Evolutionary conservation across 2,888 invertebrate genomes (phyloP), one percentile per base, ranked within the genome.

Genomic region (Philhelius pedissequus): DNA sequence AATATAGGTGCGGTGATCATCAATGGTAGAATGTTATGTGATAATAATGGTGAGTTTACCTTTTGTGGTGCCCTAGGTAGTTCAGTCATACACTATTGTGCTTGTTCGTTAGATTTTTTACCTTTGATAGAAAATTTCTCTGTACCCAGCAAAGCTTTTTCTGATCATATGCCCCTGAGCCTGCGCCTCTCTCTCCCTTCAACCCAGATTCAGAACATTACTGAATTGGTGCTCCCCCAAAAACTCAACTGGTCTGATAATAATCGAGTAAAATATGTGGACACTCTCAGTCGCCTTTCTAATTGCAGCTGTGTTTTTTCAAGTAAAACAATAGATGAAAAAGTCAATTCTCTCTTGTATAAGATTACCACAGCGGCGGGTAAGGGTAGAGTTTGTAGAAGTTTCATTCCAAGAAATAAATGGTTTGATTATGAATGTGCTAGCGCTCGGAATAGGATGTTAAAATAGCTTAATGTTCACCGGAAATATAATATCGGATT

Each of bases 331-430:
- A 50, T 50, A 3, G 50, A 50, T 1, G 50, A 50, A 25, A 50
- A 50, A 27, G 6, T 27, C 8, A 27, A n/a, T 6, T 2, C 25
- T 27, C 27, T 50, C 0, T 3, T 27, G 25, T 8, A 50, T 8
- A 50, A 50, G 50, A 50, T 50, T 3, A 50, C 20, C 13, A n/a
- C 25, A 20, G 6, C 50, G 2, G 50, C 50, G 3, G 27, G 27
- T 48, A 50, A 27, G 45, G 15, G 25, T 22, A 13, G n/a, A n/a
- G 13, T 4, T 22, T 6, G 43, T 22, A 68, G 30, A 27, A 22
- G n/a, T 50, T 68, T 68, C 18, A 35, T 40, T 27, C 68, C 50
- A 27, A 64, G 32, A 30, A 68, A 50, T 11, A 38, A 22, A 48
- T 68, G 68, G 68, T n/a, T n/a, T n/a, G n/a, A n/a, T n/a, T n/a